These are phyloP conservation scores for Piprites chloris DNA, from an alignment of 2,113 vertebrate species.

Conservation along the genomic window DNA sequence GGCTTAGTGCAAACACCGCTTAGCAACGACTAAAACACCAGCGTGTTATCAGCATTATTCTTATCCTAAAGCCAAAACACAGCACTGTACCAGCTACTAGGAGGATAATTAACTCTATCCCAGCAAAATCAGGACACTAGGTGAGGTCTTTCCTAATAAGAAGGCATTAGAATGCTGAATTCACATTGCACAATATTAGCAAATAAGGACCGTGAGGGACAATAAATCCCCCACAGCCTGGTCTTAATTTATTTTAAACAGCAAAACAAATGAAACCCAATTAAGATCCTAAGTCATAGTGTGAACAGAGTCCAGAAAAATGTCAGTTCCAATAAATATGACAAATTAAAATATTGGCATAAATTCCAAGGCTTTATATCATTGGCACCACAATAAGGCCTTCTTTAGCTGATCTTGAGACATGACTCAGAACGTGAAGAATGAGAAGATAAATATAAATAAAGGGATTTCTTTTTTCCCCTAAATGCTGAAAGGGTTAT, in stretches of 20 bases:
- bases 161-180: not conserved
- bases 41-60: not conserved
- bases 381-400: conserved; percentile 7
- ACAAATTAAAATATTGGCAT: conserved; percentile 24
- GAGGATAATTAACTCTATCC: not conserved
- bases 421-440: conserved; percentile 40
- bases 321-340: conserved; percentile 30
- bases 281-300: not conserved
- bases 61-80: not conserved
- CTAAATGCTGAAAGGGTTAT: conserved; percentile 33
- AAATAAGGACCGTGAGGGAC: not conserved
- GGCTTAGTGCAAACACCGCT: rapidly evolving
- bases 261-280: conserved; percentile 50
- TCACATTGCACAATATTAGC: not conserved
- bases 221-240: not conserved
- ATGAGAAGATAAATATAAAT: conserved; percentile 35
- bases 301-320: conserved; percentile 10
- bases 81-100: not conserved
- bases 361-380: not conserved
- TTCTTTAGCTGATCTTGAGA: conserved; percentile 20
- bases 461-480: not conserved
- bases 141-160: not conserved
- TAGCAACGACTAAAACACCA: not conserved
- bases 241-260: conserved; percentile 36
- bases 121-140: not conserved